These are phyloP conservation scores for Hoplostethus atlanticus DNA, from an alignment of 2,797 vertebrate genomes.

Conservation along the genomic window DNA sequence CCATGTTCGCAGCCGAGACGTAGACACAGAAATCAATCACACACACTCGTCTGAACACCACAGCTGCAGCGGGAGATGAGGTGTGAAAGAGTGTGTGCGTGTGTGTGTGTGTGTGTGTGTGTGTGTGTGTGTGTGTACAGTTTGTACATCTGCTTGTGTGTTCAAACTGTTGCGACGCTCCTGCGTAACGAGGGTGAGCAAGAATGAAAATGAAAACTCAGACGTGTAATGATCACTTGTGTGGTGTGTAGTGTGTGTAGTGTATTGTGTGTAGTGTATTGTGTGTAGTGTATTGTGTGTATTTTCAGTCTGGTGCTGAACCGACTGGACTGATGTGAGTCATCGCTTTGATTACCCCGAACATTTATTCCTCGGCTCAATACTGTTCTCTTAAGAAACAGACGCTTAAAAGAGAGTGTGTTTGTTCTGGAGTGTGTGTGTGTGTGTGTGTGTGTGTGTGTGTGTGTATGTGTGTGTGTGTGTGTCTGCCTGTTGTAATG, in stretches of 20 bases:
- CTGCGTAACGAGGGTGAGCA: not conserved
- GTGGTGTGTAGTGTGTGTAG: too few species aligned
- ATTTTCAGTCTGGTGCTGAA: conserved; percentile 6
- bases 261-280: too few species aligned
- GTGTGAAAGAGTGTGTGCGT: conserved; percentile 68
- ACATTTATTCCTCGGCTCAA: conserved; percentile 29
- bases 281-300: not conserved
- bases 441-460: not conserved
- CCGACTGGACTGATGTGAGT: conserved; percentile 20
- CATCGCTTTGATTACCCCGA: conserved; percentile 21
- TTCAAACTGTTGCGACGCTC: conserved; percentile 9
- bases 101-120: conserved; percentile 20
- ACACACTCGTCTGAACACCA: conserved; percentile 70
- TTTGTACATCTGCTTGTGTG: conserved; percentile 4
- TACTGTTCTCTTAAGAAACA: not conserved
- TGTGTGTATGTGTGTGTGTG: conserved; percentile 35
- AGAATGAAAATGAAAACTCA: conserved; percentile 33
- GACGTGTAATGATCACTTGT: conserved; percentile 17
- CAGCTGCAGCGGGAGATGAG: conserved; percentile 77
- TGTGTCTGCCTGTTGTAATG: conserved; percentile 52
- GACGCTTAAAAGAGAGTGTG: not conserved
- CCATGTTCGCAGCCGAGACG: conserved; percentile 73
- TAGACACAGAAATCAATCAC: conserved; percentile 80
- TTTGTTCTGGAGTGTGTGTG: not conserved
- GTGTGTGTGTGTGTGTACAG: conserved; percentile 13